phyloP scores from a whole-genome alignment of 64 coral and sea anemone species.

The Acropora yongei region DNA sequence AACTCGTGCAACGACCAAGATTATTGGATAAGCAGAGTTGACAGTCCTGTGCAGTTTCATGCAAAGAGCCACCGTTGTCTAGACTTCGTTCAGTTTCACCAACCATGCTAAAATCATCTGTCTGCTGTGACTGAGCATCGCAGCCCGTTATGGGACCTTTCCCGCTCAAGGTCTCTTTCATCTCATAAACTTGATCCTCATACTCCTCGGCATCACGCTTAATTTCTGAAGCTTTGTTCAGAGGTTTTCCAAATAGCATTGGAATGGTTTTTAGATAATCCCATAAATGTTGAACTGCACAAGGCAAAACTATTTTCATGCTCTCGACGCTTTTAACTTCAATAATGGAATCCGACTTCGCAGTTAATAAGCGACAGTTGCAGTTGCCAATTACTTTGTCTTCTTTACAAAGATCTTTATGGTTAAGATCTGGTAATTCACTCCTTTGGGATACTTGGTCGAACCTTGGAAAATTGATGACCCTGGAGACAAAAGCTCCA shows the following conservation, averaged over 20 bases:
- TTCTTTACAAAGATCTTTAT: not conserved
- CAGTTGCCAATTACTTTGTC: not conserved
- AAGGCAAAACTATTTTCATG: not conserved
- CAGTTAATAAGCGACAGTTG: not conserved
- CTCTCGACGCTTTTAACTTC: not conserved
- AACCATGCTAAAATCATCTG: not conserved
- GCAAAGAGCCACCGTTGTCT: not conserved
- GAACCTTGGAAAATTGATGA: not conserved
- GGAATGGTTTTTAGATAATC: not conserved
- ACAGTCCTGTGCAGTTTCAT: not conserved
- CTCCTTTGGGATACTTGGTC: not conserved
- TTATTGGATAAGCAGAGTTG: not conserved
- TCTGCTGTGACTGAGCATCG: not conserved
- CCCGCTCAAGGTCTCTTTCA: not conserved
- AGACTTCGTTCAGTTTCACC: not conserved
- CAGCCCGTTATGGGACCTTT: not conserved
- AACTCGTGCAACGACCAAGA: not conserved
- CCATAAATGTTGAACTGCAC: not conserved
- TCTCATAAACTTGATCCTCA: no score
- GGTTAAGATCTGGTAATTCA: not conserved
- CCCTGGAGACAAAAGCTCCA: not conserved
- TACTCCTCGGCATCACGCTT: not conserved
- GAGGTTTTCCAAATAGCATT: not conserved
- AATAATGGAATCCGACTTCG: not conserved
- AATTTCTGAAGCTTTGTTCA: not conserved